Conservation (phyloP, 2,113 vertebrate species). For the Sander lucioperca region DNA sequence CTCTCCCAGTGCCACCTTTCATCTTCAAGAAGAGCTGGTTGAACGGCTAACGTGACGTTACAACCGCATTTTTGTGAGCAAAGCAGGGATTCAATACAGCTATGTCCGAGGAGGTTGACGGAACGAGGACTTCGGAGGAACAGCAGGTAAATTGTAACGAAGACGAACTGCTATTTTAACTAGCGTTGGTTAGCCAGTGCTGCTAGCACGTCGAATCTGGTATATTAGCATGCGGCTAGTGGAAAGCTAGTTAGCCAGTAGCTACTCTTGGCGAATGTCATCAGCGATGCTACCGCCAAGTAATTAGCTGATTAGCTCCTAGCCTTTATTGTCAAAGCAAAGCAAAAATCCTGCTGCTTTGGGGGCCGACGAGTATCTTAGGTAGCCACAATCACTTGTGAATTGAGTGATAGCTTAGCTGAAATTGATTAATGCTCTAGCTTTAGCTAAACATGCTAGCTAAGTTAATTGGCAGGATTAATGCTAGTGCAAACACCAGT, state of each 20-base stretch:
- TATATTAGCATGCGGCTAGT: constrained; percentile 37
- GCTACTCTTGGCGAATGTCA: constrained; percentile 24
- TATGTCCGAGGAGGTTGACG: constrained; percentile 74
- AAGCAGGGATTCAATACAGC: not conserved
- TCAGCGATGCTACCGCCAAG: constrained; percentile 20
- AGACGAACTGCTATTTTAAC: not conserved
- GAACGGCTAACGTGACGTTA: not conserved
- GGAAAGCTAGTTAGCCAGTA: constrained; percentile 58
- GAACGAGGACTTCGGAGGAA: constrained; percentile 58
- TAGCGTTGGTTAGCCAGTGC: not conserved
- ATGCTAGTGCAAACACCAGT: constrained; percentile 39
- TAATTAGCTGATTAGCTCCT: constrained; percentile 4
- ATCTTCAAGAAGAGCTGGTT: constrained; percentile 1
- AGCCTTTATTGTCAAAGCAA: not conserved
- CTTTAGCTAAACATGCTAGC: not conserved
- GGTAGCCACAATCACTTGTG: not conserved
- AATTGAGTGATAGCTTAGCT: not conserved
- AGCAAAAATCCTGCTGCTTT: not conserved
- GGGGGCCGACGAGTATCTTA: fast-evolving
- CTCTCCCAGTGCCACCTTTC: constrained; percentile 8
- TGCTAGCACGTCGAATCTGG: not conserved
- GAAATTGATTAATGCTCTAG: not conserved
- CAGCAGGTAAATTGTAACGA: constrained; percentile 57
- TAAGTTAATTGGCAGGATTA: constrained; percentile 8
- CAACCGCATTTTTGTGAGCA: not conserved